Evolutionary conservation across 2,888 invertebrate genomes (phyloP), one percentile per base, ranked within the genome.

Genomic region (Cephus runcator): DNA sequence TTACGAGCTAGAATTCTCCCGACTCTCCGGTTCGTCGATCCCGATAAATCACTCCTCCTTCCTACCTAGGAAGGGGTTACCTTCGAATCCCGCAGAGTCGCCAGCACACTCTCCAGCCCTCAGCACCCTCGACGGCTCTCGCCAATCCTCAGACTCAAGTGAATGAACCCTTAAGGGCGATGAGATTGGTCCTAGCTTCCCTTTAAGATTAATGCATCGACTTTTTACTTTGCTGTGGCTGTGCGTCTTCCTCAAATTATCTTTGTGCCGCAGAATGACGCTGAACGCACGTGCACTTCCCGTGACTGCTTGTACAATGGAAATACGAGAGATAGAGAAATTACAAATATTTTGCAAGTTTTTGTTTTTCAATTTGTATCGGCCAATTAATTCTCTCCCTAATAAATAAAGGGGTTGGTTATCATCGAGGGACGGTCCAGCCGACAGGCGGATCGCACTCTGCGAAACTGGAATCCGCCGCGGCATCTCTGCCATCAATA

Each of bases 21-120:
- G 23, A 56, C 23, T 23, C 9, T 9, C 56, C 0, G 9, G 79
- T 77, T 79, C 76, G 79, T 79, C 80, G 86, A 83, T 85, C 84
- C 73, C 83, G 82, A 86, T 86, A 86, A 86, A 86, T 86, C 85
- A 86, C 82, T 80, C 4, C 23, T 34, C 34, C 33, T 79, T 34
- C 73, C 6, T 77, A 76, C 77, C 79, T 79, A 78, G 76, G 76
- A 71, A 33, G 74, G 80, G 78, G 81, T 77, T 78, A 83, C 76
- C 77, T 73, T 69, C 74, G 77, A 2, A 56, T 56, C 23, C 15
- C 56, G 23, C 23, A 23, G 23, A 56, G 56, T 56, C 23, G 56
- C 56, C 56, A 56, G 56, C 34, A 12, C 40, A 56, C 40, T 23
- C 40, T 56, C 0, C 23, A 9, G 23, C 33, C 34, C 75, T 76